Conservation (phyloP, 2,888 invertebrate species). For the Orchesellides sinensis region DNA sequence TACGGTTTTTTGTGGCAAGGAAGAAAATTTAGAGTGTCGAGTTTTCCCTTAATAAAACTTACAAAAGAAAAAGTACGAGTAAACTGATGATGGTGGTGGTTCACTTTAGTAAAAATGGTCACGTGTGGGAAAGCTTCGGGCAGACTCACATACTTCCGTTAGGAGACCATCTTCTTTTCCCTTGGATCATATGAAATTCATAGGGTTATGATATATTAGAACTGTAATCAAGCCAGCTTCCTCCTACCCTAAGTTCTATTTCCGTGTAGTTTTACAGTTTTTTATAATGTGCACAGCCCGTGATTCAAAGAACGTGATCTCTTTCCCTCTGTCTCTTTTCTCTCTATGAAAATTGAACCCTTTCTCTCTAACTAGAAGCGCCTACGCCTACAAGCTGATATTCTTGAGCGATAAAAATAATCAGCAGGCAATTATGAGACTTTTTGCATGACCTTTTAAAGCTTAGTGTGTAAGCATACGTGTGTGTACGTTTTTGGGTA, state of each 20-base stretch:
- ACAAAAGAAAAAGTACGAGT: too few species aligned
- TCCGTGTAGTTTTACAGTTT: constrained; percentile 19
- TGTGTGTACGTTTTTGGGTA: too few species aligned
- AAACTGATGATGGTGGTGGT: too few species aligned
- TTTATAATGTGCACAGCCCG: background rate
- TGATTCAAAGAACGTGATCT: constrained; percentile 2
- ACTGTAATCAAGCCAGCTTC: constrained; percentile 38
- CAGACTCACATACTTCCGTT: constrained; percentile 44
- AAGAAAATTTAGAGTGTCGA: background rate
- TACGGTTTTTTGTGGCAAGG: background rate
- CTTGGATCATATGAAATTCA: constrained; percentile 5
- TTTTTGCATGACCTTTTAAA: background rate
- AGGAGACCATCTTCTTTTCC: constrained; percentile 10
- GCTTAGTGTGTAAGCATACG: too few species aligned
- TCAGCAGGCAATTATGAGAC: background rate
- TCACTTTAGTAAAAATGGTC: constrained; percentile 33
- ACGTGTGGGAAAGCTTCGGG: constrained; percentile 36
- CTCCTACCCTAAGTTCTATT: constrained; percentile 16
- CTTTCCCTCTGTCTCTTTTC: background rate
- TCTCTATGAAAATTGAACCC: too few species aligned
- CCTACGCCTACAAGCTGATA: too few species aligned
- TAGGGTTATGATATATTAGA: constrained; percentile 18
- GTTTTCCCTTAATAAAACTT: too few species aligned
- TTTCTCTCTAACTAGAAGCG: too few species aligned
- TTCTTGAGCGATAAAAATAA: constrained; percentile 17